Percentiles rank a stretch among this genome's conserved stretches.
These are phyloP conservation scores for Antheraea pernyi DNA, from an alignment of 1,140 invertebrate species.

Conservation along the genomic window DNA sequence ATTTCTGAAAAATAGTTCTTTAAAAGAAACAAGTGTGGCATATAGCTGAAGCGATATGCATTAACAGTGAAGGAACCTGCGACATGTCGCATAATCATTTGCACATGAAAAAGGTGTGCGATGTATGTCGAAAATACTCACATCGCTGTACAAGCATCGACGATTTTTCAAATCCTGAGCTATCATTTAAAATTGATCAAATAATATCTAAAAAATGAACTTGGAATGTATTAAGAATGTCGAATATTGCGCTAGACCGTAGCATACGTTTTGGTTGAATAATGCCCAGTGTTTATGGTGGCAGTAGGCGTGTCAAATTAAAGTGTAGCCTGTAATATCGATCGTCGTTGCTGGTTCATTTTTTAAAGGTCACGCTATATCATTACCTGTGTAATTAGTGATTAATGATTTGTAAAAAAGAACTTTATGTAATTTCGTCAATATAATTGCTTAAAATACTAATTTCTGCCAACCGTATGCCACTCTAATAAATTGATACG, in stretches of 20 bases:
- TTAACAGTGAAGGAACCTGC: no score
- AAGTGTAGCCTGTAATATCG: constrained; percentile 12
- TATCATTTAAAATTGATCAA: no score
- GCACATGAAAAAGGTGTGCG: no score
- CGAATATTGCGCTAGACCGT: neutral
- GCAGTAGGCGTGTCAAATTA: constrained; percentile 11
- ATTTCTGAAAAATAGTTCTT: no score
- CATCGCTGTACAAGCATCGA: no score
- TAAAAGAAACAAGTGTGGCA: no score
- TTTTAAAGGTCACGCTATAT: constrained; percentile 1
- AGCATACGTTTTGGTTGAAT: neutral
- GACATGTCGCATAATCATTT: no score
- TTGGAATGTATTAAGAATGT: neutral
- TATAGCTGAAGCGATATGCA: no score
- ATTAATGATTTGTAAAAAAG: neutral
- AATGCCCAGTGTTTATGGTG: constrained; percentile 15
- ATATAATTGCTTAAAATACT: neutral
- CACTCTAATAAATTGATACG: no score
- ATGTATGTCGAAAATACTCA: no score
- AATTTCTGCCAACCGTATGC: no score
- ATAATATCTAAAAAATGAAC: neutral
- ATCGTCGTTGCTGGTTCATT: constrained; percentile 8
- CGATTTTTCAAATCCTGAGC: no score
- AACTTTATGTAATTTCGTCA: neutral
- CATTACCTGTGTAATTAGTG: neutral